Conservation (phyloP, 2,888 invertebrate genomes). For the Eupithecia subumbrata region DNA sequence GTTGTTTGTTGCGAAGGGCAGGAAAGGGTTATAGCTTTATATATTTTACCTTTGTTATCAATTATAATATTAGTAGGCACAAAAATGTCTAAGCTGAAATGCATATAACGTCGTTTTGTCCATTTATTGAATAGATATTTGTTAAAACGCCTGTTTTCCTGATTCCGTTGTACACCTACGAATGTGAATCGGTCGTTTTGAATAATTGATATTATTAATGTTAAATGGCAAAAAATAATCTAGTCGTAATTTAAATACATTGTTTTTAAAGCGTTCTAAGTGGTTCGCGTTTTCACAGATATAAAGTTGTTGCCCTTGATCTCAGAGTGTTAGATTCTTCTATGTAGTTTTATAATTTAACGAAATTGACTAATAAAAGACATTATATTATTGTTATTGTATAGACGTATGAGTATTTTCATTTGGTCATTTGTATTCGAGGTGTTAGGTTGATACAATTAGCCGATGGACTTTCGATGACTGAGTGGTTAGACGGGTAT, state of each 20-base stretch:
- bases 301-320: slow-evolving; percentile 71
- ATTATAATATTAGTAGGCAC: slow-evolving; percentile 62
- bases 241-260: slow-evolving; percentile 61
- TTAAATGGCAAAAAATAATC: slow-evolving; percentile 63
- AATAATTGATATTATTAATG: slow-evolving; percentile 69
- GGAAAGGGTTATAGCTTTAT: slow-evolving; percentile 70
- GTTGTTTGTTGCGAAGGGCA: slow-evolving; percentile 69
- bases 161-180: slow-evolving; percentile 54
- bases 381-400: slow-evolving; percentile 80
- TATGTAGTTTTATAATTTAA: slow-evolving; percentile 77
- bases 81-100: slow-evolving; percentile 63
- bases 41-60: slow-evolving; percentile 74
- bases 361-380: slow-evolving; percentile 68
- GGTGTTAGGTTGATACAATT: slow-evolving; percentile 74
- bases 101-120: slow-evolving; percentile 57
- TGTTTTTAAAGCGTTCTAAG: slow-evolving; percentile 60
- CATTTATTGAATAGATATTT: slow-evolving; percentile 43
- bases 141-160: slow-evolving; percentile 51
- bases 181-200: slow-evolving; percentile 56
- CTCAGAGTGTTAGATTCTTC: slow-evolving; percentile 77
- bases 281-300: slow-evolving; percentile 61
- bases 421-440: slow-evolving; percentile 75
- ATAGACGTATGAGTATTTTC: slow-evolving; percentile 74
- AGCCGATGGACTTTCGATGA: slow-evolving; percentile 84
- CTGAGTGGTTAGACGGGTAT: slow-evolving; percentile 64